Evolutionary conservation across 2,113 vertebrate genomes (phyloP).

Genomic region (Scomber scombrus): DNA sequence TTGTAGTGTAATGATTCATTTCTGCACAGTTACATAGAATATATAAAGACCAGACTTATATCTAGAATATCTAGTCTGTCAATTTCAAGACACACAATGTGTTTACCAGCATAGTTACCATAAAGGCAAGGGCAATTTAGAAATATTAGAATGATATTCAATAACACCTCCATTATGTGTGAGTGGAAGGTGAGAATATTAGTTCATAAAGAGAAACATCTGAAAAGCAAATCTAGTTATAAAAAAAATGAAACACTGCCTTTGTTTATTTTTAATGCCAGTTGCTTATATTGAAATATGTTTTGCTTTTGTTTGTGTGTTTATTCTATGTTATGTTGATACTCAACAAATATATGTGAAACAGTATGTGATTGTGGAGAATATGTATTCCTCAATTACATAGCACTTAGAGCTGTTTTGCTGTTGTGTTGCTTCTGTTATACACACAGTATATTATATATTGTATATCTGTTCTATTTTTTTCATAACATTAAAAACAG

Average conservation of each 20-base stretch:
- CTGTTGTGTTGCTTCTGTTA: slow-evolving; percentile 1
- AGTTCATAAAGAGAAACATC: slow-evolving; percentile 19
- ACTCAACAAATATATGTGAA: slow-evolving; percentile 53
- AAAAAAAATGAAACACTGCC: slow-evolving; percentile 30
- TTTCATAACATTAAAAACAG: slow-evolving; percentile 3
- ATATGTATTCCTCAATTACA: slow-evolving; percentile 39
- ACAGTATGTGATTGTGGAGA: slow-evolving; percentile 37
- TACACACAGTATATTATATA: not conserved
- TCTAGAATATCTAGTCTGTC: not conserved
- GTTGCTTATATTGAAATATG: slow-evolving; percentile 28
- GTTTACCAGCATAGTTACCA: not conserved
- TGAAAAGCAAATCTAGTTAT: slow-evolving; percentile 47
- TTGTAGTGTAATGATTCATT: not conserved
- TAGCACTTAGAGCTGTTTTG: slow-evolving; percentile 16
- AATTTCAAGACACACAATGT: not conserved
- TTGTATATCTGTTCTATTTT: slow-evolving; percentile 24
- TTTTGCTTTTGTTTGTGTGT: slow-evolving; percentile 40
- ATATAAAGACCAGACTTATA: not conserved
- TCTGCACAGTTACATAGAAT: not conserved
- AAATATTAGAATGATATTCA: slow-evolving; percentile 19
- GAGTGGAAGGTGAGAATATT: slow-evolving; percentile 33
- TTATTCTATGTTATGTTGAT: slow-evolving; percentile 35
- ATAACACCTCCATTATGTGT: not conserved
- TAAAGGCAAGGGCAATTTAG: not conserved
- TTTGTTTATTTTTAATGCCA: slow-evolving; percentile 33